Conservation (phyloP, 2,113 vertebrate genomes). For the Abramis brama region DNA sequence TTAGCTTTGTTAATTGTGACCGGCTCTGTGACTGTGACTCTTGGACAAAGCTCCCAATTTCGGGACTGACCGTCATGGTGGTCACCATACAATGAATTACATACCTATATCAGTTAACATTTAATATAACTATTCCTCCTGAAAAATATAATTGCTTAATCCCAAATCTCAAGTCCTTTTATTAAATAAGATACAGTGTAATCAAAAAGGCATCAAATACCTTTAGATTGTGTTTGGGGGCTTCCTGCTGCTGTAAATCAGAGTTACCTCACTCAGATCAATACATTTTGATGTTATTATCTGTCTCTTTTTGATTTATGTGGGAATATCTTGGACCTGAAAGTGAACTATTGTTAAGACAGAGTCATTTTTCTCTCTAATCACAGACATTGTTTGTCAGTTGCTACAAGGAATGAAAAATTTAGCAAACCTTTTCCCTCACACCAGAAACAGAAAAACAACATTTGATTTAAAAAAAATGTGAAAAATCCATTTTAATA, state of each 20-base stretch:
- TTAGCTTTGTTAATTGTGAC: too few relatives aligned
- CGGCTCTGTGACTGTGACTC: too few relatives aligned
- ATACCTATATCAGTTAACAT: not conserved
- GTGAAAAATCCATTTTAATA: not conserved
- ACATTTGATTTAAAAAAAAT: not conserved
- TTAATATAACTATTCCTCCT: not conserved
- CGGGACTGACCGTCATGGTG: too few relatives aligned
- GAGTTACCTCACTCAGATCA: slow-evolving; percentile 50
- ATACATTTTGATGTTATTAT: slow-evolving; percentile 51
- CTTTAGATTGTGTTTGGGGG: slow-evolving; percentile 18
- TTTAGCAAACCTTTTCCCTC: slow-evolving; percentile 5
- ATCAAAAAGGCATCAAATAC: slow-evolving; percentile 34
- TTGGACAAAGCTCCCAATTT: too few relatives aligned
- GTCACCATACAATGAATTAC: not conserved
- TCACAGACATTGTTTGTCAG: not conserved
- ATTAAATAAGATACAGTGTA: slow-evolving; percentile 47
- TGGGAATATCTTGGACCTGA: slow-evolving; percentile 38
- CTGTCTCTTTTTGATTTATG: slow-evolving; percentile 49
- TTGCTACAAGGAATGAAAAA: not conserved
- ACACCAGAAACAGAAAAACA: not conserved
- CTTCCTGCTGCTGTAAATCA: not conserved
- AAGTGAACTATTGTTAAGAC: slow-evolving; percentile 24
- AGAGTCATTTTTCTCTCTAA: slow-evolving; percentile 12
- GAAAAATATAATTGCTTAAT: not conserved
- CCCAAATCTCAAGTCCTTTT: slow-evolving; percentile 42